Base-by-base conservation (phyloP, 2,797 vertebrate species). In the Antennarius maculatus region DNA sequence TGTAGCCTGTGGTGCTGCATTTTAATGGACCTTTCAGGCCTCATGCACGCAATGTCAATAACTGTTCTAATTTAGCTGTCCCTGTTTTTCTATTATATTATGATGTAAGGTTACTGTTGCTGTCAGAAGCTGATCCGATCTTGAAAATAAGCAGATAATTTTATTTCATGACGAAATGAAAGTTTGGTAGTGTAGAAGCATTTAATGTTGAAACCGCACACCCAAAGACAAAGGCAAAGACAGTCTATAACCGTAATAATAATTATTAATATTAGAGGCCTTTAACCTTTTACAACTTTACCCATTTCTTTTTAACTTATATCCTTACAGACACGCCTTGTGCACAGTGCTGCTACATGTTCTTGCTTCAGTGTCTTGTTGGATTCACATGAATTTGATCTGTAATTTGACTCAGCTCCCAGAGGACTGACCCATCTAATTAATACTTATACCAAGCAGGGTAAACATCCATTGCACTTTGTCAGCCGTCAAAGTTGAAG, bases 11-110 rank as follows among this genome's bases (percentile, higher is more conserved):
- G 88, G 86, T 85, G 79, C 65, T 82, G 67, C 61, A 78, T 82
- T 90, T 83, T 85, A 89, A 89, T 77, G 83, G 84, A 72, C 73
- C 75, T 87, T 76, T 87, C 82, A 61, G 75, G 53, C 72, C 78
- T 66, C 77, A 68, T 70, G 68, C 54, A 78, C 69, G 72, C 62
- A 55, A 18, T 67, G 79, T 87, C 84, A 68, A 90, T 88, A 87
- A 41, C 64, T 81, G 84, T 85, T 89, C 73, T 87, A 86, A 86
- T 79, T 82, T 77, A 75, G 72, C 74, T 81, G 79, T 74, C 83
- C 82, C 81, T 81, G 80, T 66, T 80, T 69, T 51, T 80, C 69
- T 76, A 39, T 82, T 80, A 62, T 81, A 84, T 39, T 66, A 74
- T 81, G 61, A 82, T 54, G 70, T 69, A 88, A 84, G 68, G 80